Percentiles rank a stretch among this genome's conserved stretches.
Evolutionary conservation across 2,797 vertebrate genomes (phyloP).

Genomic region (Etheostoma nigrum): DNA sequence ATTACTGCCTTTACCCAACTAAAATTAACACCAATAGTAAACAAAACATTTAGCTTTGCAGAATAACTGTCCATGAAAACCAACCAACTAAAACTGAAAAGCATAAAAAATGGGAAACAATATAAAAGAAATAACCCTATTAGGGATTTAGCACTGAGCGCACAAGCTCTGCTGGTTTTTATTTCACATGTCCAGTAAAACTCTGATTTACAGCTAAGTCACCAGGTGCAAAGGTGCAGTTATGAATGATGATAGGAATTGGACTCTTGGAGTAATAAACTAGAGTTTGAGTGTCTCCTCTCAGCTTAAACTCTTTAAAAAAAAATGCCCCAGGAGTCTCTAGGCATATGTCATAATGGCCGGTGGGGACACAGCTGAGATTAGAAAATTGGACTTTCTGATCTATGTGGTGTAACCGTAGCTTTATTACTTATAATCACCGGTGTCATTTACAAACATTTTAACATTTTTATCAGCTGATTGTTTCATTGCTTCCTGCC

Average conservation of each 20-base stretch:
- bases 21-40: not conserved
- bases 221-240: not conserved
- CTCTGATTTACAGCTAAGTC: not conserved
- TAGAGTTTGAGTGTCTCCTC: too few species aligned
- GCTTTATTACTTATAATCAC: too few species aligned
- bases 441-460: too few species aligned
- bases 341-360: too few species aligned
- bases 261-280: not conserved
- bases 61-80: not conserved
- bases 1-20: not conserved
- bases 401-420: not conserved
- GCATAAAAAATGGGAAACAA: not conserved
- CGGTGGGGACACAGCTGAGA: not conserved
- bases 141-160: not conserved
- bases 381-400: not conserved
- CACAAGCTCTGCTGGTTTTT: not conserved
- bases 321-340: too few species aligned
- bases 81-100: not conserved
- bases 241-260: slow-evolving; percentile 1
- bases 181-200: not conserved
- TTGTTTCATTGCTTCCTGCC: not conserved
- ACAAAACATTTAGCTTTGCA: not conserved
- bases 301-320: too few species aligned
- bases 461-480: not conserved
- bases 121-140: not conserved